Evolutionary conservation across 2,888 invertebrate species (phyloP), one percentile per base, ranked within the genome.

Genomic region (Oligia latruncula): DNA sequence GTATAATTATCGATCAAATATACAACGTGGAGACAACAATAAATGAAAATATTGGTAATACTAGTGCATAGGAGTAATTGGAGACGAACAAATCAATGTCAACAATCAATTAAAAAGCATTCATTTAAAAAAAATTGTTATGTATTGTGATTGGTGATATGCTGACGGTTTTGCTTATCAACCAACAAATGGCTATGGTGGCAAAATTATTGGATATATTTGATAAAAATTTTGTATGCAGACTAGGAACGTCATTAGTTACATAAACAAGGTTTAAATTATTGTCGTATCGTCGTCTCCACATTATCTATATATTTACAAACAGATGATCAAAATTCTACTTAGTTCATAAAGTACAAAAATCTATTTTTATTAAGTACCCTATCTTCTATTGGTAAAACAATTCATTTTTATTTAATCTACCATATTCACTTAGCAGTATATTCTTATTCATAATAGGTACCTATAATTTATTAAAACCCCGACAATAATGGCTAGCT

Each of bases 401-500:
- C 4, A 64, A 46, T 64, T 8, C 1, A 40, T 62, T 23, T 20
- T 66, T 15, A 35, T 43, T 52, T 55, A 4, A n/a, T 52, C 60
- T 66, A 49, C 9, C 8, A 11, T 49, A 43, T 58, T 55, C 13
- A 58, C 60, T 20, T n/a, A 72, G 3, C 13, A 72, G 29, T 82
- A 23, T 55, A 58, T 58, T 23, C 23, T 9, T 58, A 52, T 15
- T 62, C 6, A 70, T 79, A 82, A 49, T 83, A 66, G 52, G 60
- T 81, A 77, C 46, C 40, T 72, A 60, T 64, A 78, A 52, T 65
- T 67, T 49, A 66, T 75, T 73, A 78, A 77, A 82, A 71, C 84
- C 83, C 85, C 77, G 71, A 81, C 60, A 82, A 62, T 55, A 77
- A 85, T 78, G 83, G 81, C 83, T 84, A 78, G 52, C 65, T 82